Evolutionary conservation across 2,797 vertebrate species (phyloP).

Genomic region (Potorous gilbertii): DNA sequence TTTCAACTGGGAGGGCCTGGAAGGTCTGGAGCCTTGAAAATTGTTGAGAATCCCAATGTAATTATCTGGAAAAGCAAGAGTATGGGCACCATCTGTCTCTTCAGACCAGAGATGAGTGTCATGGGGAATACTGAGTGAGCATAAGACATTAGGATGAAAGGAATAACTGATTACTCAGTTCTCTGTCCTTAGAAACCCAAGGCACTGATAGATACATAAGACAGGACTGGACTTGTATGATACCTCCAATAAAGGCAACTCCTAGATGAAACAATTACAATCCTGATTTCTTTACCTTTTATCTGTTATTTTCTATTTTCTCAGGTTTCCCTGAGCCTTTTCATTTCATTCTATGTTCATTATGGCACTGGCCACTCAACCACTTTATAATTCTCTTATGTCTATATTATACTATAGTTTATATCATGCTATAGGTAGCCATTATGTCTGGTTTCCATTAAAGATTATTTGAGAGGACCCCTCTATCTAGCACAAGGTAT

Average conservation of each 20-base stretch:
- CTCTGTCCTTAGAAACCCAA: neutral
- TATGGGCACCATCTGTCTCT: constrained; percentile 62
- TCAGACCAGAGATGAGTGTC: neutral
- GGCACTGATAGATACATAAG: neutral
- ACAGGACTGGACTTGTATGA: neutral
- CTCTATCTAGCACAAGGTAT: neutral
- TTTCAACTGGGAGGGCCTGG: constrained; percentile 46
- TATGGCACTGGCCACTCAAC: neutral
- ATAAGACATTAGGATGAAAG: neutral
- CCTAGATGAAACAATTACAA: neutral
- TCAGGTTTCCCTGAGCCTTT: neutral
- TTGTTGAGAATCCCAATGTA: constrained; percentile 8
- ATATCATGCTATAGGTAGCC: neutral
- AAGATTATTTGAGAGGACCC: neutral
- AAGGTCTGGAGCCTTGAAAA: constrained; percentile 13
- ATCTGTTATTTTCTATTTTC: neutral
- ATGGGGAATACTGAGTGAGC: neutral
- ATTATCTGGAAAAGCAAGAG: constrained; percentile 47
- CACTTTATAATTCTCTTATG: neutral
- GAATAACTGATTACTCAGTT: no score
- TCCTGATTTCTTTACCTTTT: neutral
- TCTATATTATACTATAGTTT: neutral
- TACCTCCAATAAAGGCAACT: neutral
- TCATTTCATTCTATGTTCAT: neutral
- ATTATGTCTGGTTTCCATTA: neutral